Conservation (phyloP, 2,113 vertebrate genomes). For the Albula goreensis region DNA sequence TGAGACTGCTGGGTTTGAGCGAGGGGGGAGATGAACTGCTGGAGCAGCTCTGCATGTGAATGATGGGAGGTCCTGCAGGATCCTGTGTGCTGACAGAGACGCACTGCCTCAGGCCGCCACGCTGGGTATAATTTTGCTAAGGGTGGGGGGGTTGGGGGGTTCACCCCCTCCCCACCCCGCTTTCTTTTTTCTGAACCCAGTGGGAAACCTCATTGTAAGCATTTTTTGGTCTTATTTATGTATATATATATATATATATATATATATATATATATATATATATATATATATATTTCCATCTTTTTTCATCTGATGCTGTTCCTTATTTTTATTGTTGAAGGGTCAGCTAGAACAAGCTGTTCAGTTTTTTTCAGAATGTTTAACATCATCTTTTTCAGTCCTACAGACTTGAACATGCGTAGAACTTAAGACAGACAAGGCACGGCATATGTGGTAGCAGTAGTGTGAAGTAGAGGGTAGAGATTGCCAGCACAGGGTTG, state of each 20-base stretch:
- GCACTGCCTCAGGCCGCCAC: not conserved
- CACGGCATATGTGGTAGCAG: not conserved
- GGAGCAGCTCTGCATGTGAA: not conserved
- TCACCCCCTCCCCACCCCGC: slow-evolving; percentile 11
- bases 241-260: slow-evolving; percentile 48
- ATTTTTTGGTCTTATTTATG: slow-evolving; percentile 57
- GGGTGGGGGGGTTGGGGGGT: slow-evolving; percentile 48
- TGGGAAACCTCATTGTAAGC: slow-evolving; percentile 62
- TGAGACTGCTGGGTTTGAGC: not conserved
- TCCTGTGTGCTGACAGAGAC: slow-evolving; percentile 4
- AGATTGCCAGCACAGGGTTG: not conserved
- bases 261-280: not conserved
- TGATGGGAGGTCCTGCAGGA: slow-evolving; percentile 1
- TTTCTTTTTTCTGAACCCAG: slow-evolving; percentile 56
- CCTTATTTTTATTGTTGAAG: not conserved
- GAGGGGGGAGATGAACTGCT: not conserved
- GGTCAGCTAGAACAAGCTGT: not conserved
- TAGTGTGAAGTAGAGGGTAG: not conserved
- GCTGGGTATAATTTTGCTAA: slow-evolving; percentile 4
- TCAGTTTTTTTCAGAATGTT: not conserved
- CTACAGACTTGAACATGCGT: not conserved
- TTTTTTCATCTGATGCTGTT: too few relatives aligned
- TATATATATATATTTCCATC: too few relatives aligned
- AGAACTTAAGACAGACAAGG: not conserved
- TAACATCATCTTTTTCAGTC: not conserved